phyloP scores from a whole-genome alignment of 2,113 vertebrate species.

The Anguilla rostrata region DNA sequence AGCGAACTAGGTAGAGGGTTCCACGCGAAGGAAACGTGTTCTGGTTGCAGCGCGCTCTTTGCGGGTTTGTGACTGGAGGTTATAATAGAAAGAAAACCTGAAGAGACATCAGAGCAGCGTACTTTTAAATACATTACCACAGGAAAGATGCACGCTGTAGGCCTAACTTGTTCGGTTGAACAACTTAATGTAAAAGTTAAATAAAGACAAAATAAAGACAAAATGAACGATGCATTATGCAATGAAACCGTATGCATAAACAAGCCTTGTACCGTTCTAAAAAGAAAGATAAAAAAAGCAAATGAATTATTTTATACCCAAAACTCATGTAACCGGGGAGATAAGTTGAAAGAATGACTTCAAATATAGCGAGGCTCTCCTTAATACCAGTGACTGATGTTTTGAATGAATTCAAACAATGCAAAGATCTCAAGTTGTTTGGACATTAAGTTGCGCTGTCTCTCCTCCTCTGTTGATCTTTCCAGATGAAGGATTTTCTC shows the following conservation, averaged over 20 bases:
- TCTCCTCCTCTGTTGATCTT: slow-evolving; percentile 19
- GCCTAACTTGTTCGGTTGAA: neutral
- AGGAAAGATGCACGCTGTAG: neutral
- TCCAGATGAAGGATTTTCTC: slow-evolving; percentile 38
- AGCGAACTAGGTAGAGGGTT: neutral
- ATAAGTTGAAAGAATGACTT: neutral
- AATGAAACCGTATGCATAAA: neutral
- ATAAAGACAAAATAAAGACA: neutral
- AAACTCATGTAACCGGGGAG: neutral
- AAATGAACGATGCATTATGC: neutral
- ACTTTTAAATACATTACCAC: neutral
- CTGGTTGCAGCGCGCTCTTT: neutral
- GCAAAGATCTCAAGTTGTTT: neutral
- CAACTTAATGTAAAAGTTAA: neutral
- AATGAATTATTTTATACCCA: neutral
- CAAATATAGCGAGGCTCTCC: neutral
- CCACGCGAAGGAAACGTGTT: neutral
- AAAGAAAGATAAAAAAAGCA: neutral
- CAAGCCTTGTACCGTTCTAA: neutral
- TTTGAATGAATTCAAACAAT: slow-evolving; percentile 13
- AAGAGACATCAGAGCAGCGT: neutral
- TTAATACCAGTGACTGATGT: neutral
- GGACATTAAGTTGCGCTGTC: slow-evolving; percentile 8
- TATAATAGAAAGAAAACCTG: neutral
- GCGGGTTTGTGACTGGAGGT: neutral